Conservation (phyloP, 2,888 invertebrate species). For the Ctenicera cuprea region DNA sequence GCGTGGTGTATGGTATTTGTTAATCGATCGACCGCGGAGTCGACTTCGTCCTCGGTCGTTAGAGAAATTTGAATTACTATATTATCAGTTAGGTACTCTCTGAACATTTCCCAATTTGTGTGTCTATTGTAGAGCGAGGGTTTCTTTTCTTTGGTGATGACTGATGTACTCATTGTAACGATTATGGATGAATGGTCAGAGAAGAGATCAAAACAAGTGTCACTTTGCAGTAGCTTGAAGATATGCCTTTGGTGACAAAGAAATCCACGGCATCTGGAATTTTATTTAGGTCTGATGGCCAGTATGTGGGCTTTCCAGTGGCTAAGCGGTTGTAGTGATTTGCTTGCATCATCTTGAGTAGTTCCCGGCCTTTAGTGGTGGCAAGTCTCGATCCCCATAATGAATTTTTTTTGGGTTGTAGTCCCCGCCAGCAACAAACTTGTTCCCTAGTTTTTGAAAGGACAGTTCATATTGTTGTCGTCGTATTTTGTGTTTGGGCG, state of each 20-base stretch:
- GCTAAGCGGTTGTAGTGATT: background rate
- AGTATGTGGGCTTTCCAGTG: background rate
- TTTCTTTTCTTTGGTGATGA: constrained; percentile 32
- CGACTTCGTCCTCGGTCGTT: constrained; percentile 29
- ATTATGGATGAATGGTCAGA: constrained; percentile 8
- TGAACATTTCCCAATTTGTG: constrained; percentile 52
- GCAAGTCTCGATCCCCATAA: background rate
- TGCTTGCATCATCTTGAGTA: background rate
- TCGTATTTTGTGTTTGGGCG: background rate
- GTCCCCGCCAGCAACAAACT: background rate
- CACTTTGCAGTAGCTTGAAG: background rate
- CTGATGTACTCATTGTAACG: constrained; percentile 25
- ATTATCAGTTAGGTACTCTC: constrained; percentile 38
- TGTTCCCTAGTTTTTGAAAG: background rate
- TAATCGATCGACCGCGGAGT: constrained; percentile 18
- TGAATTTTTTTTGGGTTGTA: background rate
- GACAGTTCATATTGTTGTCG: constrained; percentile 1
- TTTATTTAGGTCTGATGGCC: constrained; percentile 6
- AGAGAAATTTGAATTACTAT: constrained; percentile 25
- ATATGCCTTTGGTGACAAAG: background rate
- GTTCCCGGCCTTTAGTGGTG: background rate
- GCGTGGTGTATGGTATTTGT: constrained; percentile 32
- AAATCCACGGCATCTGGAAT: too few relatives aligned
- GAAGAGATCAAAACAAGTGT: background rate
- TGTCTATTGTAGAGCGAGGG: constrained; percentile 40